These are phyloP conservation scores for Agonum fuliginosum DNA, from an alignment of 2,888 invertebrate species.

Conservation along the genomic window DNA sequence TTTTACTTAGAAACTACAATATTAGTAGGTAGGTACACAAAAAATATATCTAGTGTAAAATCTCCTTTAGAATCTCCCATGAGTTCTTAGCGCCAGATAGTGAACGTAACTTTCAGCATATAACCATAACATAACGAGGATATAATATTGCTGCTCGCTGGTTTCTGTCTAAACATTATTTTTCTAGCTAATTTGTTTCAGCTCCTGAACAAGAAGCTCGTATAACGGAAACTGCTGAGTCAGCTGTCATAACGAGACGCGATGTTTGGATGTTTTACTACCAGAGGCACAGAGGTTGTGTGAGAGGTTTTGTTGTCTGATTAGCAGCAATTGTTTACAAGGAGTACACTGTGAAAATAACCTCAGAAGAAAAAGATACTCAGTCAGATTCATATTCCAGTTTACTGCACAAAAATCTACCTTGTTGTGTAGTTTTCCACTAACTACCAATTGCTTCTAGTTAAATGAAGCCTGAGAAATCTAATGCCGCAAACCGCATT, in stretches of 20 bases:
- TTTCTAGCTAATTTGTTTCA: conserved; percentile 65
- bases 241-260: conserved; percentile 67
- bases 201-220: conserved; percentile 17
- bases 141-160: conserved; percentile 53
- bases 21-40: not conserved
- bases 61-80: not conserved
- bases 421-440: too few species aligned
- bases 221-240: conserved; percentile 63
- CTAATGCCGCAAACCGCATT: too few species aligned
- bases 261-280: conserved; percentile 63
- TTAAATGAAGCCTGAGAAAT: too few species aligned
- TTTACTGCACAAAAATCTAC: too few species aligned
- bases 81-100: not conserved
- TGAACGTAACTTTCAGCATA: not conserved
- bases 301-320: conserved; percentile 63
- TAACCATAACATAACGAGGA: conserved; percentile 51
- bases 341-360: conserved; percentile 56
- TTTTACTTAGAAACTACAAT: not conserved
- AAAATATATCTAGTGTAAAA: not conserved
- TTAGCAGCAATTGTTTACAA: conserved; percentile 61
- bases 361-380: not conserved
- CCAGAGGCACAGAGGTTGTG: too few species aligned
- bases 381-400: too few species aligned
- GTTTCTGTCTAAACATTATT: conserved; percentile 67
- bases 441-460: too few species aligned